phyloP scores from a whole-genome alignment of 1,140 invertebrate genomes.

The Mercenaria mercenaria region DNA sequence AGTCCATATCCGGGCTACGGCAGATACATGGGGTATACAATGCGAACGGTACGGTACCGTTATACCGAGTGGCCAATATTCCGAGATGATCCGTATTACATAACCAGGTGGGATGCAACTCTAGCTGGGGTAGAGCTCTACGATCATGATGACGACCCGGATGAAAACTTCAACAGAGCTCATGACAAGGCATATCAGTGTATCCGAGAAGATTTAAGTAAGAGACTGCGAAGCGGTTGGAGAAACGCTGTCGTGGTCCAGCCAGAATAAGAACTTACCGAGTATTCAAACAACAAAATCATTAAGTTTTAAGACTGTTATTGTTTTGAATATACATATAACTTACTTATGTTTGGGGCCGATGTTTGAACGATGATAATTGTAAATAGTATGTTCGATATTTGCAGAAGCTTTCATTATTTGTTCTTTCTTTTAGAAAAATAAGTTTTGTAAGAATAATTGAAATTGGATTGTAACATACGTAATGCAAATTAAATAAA shows the following conservation, averaged over 20 bases:
- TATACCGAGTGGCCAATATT: constrained; percentile 92
- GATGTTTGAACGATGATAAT: no score
- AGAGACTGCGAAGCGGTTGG: constrained; percentile 78
- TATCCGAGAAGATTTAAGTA: constrained; percentile 70
- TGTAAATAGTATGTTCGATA: no score
- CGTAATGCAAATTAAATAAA: no score
- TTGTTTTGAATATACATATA: no score
- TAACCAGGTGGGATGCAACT: constrained; percentile 88
- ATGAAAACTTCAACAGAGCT: constrained; percentile 90
- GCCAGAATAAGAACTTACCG: not conserved
- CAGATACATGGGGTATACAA: constrained; percentile 93
- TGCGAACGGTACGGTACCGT: constrained; percentile 90
- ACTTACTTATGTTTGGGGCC: no score
- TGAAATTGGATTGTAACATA: no score
- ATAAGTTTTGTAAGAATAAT: no score
- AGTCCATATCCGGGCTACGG: constrained; percentile 88
- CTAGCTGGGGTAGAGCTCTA: constrained; percentile 88
- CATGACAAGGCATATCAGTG: constrained; percentile 63
- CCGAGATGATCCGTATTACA: constrained; percentile 49
- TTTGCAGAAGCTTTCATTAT: no score
- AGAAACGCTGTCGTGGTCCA: constrained; percentile 31
- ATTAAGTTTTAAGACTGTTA: no score
- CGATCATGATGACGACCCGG: constrained; percentile 88
- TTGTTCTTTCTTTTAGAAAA: no score
- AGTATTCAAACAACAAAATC: no score